Conservation (phyloP, 1,140 invertebrate species). For the Armadillidium nasatum region DNA sequence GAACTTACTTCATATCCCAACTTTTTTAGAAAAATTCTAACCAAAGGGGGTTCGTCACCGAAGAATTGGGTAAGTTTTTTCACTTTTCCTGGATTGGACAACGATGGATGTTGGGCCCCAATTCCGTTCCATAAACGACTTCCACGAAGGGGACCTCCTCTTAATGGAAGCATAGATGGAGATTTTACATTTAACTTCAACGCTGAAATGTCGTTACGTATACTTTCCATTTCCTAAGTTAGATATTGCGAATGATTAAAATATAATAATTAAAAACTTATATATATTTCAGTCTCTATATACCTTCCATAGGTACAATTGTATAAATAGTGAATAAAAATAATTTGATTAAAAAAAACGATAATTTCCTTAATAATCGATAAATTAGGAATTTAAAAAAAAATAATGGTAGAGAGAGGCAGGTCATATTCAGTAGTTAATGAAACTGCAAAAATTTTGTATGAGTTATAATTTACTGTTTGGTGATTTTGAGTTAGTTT, state of each 20-base stretch:
- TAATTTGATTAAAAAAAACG: too few species aligned
- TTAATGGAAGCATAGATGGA: conserved; percentile 31
- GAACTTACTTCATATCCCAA: conserved; percentile 80
- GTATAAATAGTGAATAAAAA: too few species aligned
- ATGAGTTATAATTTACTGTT: too few species aligned
- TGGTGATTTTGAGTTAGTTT: too few species aligned
- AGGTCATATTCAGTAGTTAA: too few species aligned
- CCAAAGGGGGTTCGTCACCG: conserved; percentile 82
- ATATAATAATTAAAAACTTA: too few species aligned
- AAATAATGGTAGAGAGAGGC: too few species aligned
- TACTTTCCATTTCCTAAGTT: conserved; percentile 77
- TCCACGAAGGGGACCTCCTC: conserved; percentile 34
- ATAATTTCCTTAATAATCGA: too few species aligned
- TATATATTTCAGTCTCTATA: too few species aligned
- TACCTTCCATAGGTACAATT: too few species aligned
- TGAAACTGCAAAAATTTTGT: too few species aligned
- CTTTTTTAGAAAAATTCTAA: conserved; percentile 83
- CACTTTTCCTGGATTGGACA: conserved; percentile 73
- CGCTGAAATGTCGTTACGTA: conserved; percentile 74
- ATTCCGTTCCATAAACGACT: conserved; percentile 31
- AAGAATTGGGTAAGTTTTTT: conserved; percentile 86
- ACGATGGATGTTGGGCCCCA: conserved; percentile 48
- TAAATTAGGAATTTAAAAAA: too few species aligned
- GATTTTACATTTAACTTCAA: conserved; percentile 52
- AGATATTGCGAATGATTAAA: not conserved